Evolutionary conservation across 2,113 vertebrate genomes (phyloP), one percentile per base, ranked within the genome.

Genomic region (Polypterus senegalus): DNA sequence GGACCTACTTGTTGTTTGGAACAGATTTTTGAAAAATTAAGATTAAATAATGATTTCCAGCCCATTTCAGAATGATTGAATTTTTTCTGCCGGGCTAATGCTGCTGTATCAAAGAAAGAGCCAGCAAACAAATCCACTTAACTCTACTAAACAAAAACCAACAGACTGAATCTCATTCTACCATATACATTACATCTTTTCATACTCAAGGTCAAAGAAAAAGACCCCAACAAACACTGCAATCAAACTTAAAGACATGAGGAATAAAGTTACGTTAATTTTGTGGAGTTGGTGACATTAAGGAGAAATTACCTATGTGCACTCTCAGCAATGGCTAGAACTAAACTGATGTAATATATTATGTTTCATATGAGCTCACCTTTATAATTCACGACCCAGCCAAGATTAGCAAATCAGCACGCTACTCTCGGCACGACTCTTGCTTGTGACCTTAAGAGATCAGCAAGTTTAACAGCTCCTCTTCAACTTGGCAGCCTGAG

Each of bases 401-500:
- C 6, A 7, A 51, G 9, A 51, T 51, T 51, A 51, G n/a, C 27
- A 57, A 57, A 57, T 27, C 3, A 44, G 46, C 27, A 51, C 9
- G 49, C 49, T 51, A 51, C 6, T 51, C 49, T 9, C 6, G 6
- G 6, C 9, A 51, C 9, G 9, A 9, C 9, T 51, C 6, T 51
- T 51, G 49, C 49, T 51, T 51, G 49, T 9, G 9, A 51, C 49
- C 49, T 51, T 27, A 51, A 51, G 6, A 6, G 9, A 6, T 9
- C 49, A 51, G 49, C 49, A 51, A 9, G 6, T 51, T 51, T 9
- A 51, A 9, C 49, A 51, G 49, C 49, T 9, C 49, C 49, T 57
- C 5, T 45, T 6, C 53, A 57, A 62, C 65, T 79, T 84, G 78
- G 76, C 76, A 81, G 76, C 67, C 66, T 82, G 81, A 83, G 79